These are phyloP conservation scores for Lathamus discolor DNA, from an alignment of 2,113 vertebrate species.

Conservation along the genomic window DNA sequence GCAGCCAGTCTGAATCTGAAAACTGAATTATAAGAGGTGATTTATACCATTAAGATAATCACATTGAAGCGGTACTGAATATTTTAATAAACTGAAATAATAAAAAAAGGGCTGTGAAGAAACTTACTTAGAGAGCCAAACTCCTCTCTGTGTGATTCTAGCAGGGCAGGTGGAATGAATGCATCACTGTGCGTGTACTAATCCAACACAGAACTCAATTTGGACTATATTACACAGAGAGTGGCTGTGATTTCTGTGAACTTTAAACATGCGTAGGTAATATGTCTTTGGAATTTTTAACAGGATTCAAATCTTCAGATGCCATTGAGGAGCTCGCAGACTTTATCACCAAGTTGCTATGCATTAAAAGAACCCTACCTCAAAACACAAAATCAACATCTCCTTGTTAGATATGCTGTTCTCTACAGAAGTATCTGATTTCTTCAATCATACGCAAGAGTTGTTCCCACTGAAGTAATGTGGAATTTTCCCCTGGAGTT, in stretches of 20 bases:
- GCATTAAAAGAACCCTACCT: neutral
- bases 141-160: neutral
- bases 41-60: neutral
- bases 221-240: neutral
- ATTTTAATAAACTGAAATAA: neutral
- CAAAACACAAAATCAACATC: neutral
- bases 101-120: neutral
- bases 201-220: neutral
- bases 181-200: rapidly evolving
- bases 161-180: neutral
- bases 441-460: neutral
- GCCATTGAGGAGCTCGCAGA: neutral
- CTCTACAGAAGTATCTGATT: neutral
- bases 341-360: neutral
- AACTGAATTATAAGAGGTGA: neutral
- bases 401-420: neutral
- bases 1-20: neutral
- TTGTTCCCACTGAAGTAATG: neutral
- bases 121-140: neutral
- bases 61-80: neutral
- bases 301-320: neutral
- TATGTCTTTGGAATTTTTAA: neutral
- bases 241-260: neutral
- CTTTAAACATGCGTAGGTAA: neutral
- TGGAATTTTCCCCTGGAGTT: neutral